phyloP scores from a whole-genome alignment of 2,888 invertebrate genomes.

The Tetranychus truncatus region DNA sequence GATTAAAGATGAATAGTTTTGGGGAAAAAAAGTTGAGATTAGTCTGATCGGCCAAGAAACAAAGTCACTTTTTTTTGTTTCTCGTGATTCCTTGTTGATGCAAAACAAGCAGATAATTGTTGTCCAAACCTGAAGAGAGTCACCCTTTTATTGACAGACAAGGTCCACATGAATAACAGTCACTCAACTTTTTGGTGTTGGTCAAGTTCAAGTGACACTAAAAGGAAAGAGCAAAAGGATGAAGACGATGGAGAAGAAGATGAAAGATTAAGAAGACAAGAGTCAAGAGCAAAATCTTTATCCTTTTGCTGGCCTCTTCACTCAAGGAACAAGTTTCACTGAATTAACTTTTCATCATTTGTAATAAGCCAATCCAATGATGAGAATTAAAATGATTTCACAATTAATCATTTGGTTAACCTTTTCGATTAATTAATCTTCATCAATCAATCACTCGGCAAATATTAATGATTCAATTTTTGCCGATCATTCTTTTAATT shows the following conservation, averaged over 20 bases:
- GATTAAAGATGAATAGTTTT: background rate
- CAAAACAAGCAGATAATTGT: background rate
- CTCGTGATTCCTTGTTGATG: too few species aligned
- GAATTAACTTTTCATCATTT: background rate
- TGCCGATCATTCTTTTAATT: background rate
- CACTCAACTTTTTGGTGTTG: background rate
- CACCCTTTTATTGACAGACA: background rate
- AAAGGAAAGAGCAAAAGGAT: background rate
- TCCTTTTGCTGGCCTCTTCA: background rate
- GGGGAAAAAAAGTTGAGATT: background rate
- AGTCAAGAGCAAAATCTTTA: background rate
- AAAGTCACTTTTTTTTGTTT: too few species aligned
- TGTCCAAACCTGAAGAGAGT: background rate
- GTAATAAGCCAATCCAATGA: background rate
- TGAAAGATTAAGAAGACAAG: background rate
- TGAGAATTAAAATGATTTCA: background rate
- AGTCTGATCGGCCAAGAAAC: background rate
- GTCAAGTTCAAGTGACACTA: background rate
- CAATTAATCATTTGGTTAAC: background rate
- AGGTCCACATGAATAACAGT: background rate
- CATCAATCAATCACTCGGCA: background rate
- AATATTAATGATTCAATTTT: background rate
- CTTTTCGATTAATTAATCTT: background rate
- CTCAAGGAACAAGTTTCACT: background rate
- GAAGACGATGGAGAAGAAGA: background rate